phyloP scores from a whole-genome alignment of 2,888 invertebrate species.

The Eupithecia centaureata region DNA sequence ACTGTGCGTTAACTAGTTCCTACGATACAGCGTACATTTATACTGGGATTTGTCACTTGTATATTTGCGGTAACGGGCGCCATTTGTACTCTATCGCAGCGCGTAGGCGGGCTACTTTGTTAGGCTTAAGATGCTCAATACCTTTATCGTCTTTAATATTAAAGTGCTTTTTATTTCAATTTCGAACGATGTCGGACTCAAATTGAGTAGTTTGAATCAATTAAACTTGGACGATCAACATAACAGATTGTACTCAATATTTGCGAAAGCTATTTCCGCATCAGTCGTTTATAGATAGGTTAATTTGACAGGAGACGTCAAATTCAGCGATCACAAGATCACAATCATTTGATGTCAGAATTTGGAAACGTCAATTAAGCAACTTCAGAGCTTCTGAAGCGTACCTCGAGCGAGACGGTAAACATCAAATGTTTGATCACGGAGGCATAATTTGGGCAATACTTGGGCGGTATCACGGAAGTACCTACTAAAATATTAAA shows the following conservation, averaged over 20 bases:
- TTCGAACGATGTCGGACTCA: background rate
- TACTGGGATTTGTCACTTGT: slow-evolving; percentile 60
- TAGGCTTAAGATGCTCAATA: slow-evolving; percentile 31
- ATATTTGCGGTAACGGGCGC: slow-evolving; percentile 50
- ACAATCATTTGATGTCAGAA: slow-evolving; percentile 36
- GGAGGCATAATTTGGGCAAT: slow-evolving; percentile 13
- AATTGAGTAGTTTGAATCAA: background rate
- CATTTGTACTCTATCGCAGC: slow-evolving; percentile 37
- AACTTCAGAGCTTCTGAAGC: slow-evolving; percentile 31
- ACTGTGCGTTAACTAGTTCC: slow-evolving; percentile 58
- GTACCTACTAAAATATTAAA: background rate
- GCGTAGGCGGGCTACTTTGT: slow-evolving; percentile 29
- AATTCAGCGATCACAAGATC: slow-evolving; percentile 31
- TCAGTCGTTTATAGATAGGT: slow-evolving; percentile 11
- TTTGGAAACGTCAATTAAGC: slow-evolving; percentile 37
- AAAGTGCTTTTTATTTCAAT: background rate
- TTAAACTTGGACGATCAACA: slow-evolving; percentile 3
- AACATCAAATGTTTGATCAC: slow-evolving; percentile 32
- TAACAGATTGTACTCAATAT: background rate
- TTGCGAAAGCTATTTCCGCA: slow-evolving; percentile 10
- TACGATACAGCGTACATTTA: slow-evolving; percentile 49
- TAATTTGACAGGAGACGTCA: slow-evolving; percentile 36
- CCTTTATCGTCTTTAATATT: background rate
- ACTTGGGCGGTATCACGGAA: background rate
- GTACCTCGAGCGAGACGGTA: slow-evolving; percentile 23